Conservation (phyloP, 2,113 vertebrate species). For the Cichladusa arquata region DNA sequence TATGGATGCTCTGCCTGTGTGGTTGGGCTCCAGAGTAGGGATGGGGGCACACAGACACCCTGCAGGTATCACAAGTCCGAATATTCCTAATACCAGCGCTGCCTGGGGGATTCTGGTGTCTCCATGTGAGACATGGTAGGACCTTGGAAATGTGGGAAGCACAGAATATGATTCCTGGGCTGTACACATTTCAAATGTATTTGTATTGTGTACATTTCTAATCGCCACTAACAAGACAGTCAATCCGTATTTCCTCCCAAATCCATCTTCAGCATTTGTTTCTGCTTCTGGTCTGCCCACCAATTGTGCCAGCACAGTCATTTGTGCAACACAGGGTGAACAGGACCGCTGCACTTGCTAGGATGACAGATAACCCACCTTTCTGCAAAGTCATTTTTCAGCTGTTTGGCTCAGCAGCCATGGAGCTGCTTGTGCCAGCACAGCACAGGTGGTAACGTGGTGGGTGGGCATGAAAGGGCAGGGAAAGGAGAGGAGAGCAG, state of each 20-base stretch:
- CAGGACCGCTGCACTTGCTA: neutral
- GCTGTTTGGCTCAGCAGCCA: neutral
- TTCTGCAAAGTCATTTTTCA: conserved; percentile 13
- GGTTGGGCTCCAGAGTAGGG: neutral
- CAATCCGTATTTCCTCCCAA: neutral
- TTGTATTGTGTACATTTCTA: neutral
- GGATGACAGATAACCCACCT: neutral
- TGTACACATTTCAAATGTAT: neutral
- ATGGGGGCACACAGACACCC: fast-evolving
- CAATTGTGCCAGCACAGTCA: neutral
- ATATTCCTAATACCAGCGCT: fast-evolving
- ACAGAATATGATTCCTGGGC: neutral
- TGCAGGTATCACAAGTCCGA: neutral
- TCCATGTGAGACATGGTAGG: neutral
- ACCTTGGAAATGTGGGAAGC: neutral
- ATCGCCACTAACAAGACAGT: neutral
- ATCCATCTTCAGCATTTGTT: neutral
- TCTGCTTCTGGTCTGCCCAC: neutral
- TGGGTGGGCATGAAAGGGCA: neutral
- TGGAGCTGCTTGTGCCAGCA: neutral
- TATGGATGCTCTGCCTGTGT: neutral
- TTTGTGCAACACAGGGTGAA: neutral
- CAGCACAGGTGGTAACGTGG: neutral
- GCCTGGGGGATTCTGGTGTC: fast-evolving
- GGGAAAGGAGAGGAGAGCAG: neutral